Evolutionary conservation across 2,888 invertebrate species (phyloP).

Genomic region (Palloptera scutellata): DNA sequence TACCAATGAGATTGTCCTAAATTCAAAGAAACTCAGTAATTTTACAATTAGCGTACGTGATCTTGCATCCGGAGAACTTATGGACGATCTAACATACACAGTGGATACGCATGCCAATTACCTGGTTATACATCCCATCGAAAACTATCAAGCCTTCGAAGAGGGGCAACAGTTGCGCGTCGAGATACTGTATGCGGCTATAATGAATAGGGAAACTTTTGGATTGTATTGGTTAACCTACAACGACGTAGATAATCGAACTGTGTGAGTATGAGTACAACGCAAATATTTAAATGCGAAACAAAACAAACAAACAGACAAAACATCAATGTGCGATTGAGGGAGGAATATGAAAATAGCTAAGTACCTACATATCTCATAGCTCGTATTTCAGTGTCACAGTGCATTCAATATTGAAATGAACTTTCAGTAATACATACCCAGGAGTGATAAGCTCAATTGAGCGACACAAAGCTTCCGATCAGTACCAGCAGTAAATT

Average conservation of each 20-base stretch:
- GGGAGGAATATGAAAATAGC: background rate
- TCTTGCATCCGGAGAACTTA: conserved; percentile 40
- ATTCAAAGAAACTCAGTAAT: conserved; percentile 52
- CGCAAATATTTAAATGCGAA: background rate
- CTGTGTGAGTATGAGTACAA: conserved; percentile 58
- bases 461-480: too few species aligned
- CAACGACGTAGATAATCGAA: conserved; percentile 49
- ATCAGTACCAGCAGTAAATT: too few species aligned
- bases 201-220: conserved; percentile 69
- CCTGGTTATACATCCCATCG: conserved; percentile 51
- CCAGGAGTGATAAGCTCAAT: too few species aligned
- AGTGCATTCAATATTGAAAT: too few species aligned
- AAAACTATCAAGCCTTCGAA: conserved; percentile 53
- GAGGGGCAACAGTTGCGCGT: conserved; percentile 52
- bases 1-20: conserved; percentile 58
- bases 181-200: conserved; percentile 68
- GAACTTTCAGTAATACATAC: too few species aligned
- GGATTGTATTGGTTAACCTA: conserved; percentile 73
- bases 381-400: too few species aligned
- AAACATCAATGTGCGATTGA: background rate
- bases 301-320: background rate
- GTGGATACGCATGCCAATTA: conserved; percentile 46
- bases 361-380: too few species aligned
- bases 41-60: conserved; percentile 49
- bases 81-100: conserved; percentile 49